These are phyloP conservation scores for Siderastrea radians DNA, from an alignment of 92 coral and sea anemone species.

Conservation along the genomic window DNA sequence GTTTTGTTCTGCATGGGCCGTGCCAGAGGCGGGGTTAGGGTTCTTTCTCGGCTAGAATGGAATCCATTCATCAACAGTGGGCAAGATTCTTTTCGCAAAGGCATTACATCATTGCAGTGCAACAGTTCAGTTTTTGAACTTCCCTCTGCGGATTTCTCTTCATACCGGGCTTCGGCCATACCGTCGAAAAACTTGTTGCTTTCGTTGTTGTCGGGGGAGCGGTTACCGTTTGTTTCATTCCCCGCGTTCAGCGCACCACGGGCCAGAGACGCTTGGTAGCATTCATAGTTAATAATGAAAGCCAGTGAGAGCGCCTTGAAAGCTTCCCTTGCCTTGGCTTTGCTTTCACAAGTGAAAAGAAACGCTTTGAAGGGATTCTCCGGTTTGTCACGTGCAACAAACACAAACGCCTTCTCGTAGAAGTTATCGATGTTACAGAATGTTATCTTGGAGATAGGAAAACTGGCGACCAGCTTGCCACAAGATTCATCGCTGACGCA, in stretches of 20 bases:
- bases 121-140: not conserved
- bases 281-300: constrained; percentile 83
- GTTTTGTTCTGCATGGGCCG: constrained; percentile 9
- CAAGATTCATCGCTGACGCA: constrained; percentile 75
- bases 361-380: constrained; percentile 86
- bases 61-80: not conserved
- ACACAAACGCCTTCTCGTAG: constrained; percentile 90
- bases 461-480: constrained; percentile 79
- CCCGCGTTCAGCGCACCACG: constrained; percentile 53
- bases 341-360: constrained; percentile 89
- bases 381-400: constrained; percentile 83
- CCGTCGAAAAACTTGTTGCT: constrained; percentile 4
- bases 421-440: constrained; percentile 87
- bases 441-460: constrained; percentile 86
- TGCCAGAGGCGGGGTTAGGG: not conserved
- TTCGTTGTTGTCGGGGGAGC: not conserved
- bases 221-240: not conserved
- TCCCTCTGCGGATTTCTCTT: not conserved
- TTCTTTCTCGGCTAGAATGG: constrained; percentile 6
- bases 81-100: constrained; percentile 1
- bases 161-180: not conserved
- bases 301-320: constrained; percentile 88
- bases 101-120: not conserved
- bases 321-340: constrained; percentile 87
- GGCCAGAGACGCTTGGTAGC: constrained; percentile 82